Evolutionary conservation across 2,797 vertebrate genomes (phyloP).

Genomic region (Gambusia yucatana): DNA sequence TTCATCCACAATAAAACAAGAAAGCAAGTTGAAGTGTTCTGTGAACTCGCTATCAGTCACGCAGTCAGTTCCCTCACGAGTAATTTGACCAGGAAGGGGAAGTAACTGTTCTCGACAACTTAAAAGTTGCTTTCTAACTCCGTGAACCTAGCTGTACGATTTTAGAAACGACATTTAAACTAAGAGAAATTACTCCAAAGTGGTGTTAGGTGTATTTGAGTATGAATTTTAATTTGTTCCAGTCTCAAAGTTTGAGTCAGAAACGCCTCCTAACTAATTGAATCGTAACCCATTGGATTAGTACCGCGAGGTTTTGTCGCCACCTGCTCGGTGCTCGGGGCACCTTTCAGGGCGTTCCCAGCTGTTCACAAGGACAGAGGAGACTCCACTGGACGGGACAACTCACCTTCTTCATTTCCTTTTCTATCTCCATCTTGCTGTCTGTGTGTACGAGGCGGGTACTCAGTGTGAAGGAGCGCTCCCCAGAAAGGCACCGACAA

Average conservation of each 20-base stretch:
- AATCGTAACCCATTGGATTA: not conserved
- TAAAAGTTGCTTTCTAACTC: not conserved
- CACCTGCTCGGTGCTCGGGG: slow-evolving; percentile 51
- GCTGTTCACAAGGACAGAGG: not conserved
- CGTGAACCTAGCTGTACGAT: not conserved
- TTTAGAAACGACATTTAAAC: not conserved
- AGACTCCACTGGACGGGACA: not conserved
- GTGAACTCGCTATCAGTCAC: not conserved
- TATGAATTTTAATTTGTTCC: not conserved
- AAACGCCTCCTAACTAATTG: not conserved
- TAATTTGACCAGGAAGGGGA: not conserved
- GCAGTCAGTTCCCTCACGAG: not conserved
- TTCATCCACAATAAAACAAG: not conserved
- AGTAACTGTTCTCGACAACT: not conserved
- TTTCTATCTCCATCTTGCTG: slow-evolving; percentile 80
- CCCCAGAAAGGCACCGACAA: not conserved
- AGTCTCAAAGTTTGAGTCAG: not conserved
- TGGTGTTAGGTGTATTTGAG: not conserved
- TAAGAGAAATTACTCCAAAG: not conserved
- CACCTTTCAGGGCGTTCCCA: slow-evolving; percentile 74
- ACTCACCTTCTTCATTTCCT: slow-evolving; percentile 82
- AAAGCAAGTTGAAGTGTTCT: not conserved
- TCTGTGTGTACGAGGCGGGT: not conserved
- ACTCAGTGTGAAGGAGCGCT: not conserved
- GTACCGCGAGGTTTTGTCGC: not conserved